These are phyloP conservation scores for Diadema setosum DNA, from an alignment of 35 echinoderm and acorn worm species.

Conservation along the genomic window DNA sequence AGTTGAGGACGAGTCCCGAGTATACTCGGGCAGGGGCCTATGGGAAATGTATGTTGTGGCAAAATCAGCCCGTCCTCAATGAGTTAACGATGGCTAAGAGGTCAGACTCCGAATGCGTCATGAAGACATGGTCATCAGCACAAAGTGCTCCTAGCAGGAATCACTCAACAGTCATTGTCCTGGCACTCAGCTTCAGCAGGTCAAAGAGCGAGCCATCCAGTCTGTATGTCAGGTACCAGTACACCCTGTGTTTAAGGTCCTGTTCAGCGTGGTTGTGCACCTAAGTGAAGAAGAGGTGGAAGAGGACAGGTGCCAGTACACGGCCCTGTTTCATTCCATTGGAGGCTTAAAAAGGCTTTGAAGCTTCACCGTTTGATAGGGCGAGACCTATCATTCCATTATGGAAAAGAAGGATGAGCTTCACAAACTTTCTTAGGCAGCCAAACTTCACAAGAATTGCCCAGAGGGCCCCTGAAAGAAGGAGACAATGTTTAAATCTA, in stretches of 20 bases:
- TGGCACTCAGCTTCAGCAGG: background rate
- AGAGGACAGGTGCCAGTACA: slow-evolving; percentile 54
- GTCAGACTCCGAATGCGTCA: background rate
- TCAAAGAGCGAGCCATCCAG: slow-evolving; percentile 16
- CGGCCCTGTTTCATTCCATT: slow-evolving; percentile 74
- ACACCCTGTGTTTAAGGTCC: background rate
- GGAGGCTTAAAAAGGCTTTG: too few species aligned
- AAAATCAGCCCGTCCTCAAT: too few species aligned
- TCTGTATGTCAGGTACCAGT: slow-evolving; percentile 18
- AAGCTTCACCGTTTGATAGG: too few species aligned
- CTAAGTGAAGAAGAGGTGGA: slow-evolving; percentile 51
- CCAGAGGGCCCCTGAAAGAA: too few species aligned
- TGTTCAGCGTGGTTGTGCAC: slow-evolving; percentile 19
- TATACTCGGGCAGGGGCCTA: too few species aligned
- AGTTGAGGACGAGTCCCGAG: too few species aligned
- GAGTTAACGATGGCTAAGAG: background rate
- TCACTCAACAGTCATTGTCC: background rate
- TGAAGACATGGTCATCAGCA: background rate
- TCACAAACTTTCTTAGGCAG: too few species aligned
- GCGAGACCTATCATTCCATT: too few species aligned
- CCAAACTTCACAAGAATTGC: too few species aligned
- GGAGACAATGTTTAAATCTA: too few species aligned
- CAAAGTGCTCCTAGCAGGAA: slow-evolving; percentile 13
- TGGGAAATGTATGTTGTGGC: too few species aligned
- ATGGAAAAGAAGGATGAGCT: too few species aligned